A percentile compares a stretch with the other conserved stretches of the same genome.
phyloP scores from a whole-genome alignment of 2,113 vertebrate genomes.

The Andinoacara biseriatus region DNA sequence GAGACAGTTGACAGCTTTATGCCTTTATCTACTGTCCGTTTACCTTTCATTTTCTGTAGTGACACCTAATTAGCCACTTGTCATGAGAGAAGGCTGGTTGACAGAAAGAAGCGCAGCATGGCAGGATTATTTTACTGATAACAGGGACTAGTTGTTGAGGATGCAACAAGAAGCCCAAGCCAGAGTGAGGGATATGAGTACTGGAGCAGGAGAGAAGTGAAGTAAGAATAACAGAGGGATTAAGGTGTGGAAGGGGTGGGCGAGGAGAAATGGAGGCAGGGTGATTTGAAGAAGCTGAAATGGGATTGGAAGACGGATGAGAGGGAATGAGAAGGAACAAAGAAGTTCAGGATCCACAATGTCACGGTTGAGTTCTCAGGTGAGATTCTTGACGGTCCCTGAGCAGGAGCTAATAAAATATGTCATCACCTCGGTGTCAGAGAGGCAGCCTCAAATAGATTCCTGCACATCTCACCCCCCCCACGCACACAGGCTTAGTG shows the following conservation, averaged over 20 bases:
- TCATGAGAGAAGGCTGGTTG: slow-evolving; percentile 47
- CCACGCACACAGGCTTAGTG: slow-evolving; percentile 10
- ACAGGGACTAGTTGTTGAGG: slow-evolving; percentile 38
- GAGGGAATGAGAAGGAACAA: slow-evolving; percentile 40
- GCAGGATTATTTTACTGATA: slow-evolving; percentile 56
- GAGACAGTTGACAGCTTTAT: slow-evolving; percentile 56
- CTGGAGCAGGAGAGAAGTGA: slow-evolving; percentile 25
- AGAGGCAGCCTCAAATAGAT: slow-evolving; percentile 53
- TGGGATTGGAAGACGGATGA: slow-evolving; percentile 42
- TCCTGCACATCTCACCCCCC: slow-evolving; percentile 7
- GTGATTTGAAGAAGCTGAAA: slow-evolving; percentile 42
- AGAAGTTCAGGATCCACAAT: slow-evolving; percentile 49
- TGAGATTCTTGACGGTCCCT: slow-evolving; percentile 41
- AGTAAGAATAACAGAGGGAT: slow-evolving; percentile 54
- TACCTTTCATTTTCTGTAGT: slow-evolving; percentile 51
- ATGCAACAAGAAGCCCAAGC: slow-evolving; percentile 17
- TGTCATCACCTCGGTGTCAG: slow-evolving; percentile 57
- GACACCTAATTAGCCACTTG: slow-evolving; percentile 71
- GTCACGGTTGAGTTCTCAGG: slow-evolving; percentile 57
- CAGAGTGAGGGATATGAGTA: not conserved
- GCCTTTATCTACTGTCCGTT: slow-evolving; percentile 53
- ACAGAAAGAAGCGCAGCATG: slow-evolving; percentile 17
- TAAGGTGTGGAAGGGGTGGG: slow-evolving; percentile 33
- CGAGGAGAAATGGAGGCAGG: slow-evolving; percentile 11
- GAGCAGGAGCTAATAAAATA: slow-evolving; percentile 60